phyloP scores from a whole-genome alignment of 2,797 vertebrate genomes.

The Petrocephalus sullivani region DNA sequence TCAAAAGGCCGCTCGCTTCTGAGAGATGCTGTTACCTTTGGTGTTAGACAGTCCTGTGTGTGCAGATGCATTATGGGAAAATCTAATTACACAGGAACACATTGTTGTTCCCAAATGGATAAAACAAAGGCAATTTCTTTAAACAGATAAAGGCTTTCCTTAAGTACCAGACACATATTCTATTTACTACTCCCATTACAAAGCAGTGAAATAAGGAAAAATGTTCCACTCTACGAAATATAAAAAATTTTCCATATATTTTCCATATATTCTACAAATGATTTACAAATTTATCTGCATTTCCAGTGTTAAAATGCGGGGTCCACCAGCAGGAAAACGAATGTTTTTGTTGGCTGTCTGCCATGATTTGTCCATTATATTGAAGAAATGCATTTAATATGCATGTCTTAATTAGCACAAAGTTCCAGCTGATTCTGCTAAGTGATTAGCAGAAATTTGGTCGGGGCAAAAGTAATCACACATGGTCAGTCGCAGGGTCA shows the following conservation, averaged over 20 bases:
- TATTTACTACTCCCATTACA: not conserved
- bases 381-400: not conserved
- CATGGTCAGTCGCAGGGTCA: not conserved
- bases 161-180: not conserved
- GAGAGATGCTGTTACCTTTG: not conserved
- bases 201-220: not conserved
- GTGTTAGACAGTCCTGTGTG: not conserved
- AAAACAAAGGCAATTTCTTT: constrained; percentile 4
- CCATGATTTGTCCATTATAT: not conserved
- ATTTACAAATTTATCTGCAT: not conserved
- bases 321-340: not conserved
- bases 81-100: not conserved
- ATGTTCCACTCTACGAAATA: not conserved
- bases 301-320: not conserved
- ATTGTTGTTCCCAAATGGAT: constrained; percentile 9
- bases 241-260: not conserved
- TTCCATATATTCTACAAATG: not conserved
- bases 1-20: not conserved
- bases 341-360: not conserved
- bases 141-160: not conserved
- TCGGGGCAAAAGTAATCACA: not conserved
- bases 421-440: not conserved
- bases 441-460: not conserved
- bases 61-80: not conserved
- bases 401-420: not conserved